A percentile compares a stretch with the other conserved stretches of the same genome.
phyloP scores from a whole-genome alignment of 2,888 invertebrate genomes.

The Metacarcinus magister region DNA sequence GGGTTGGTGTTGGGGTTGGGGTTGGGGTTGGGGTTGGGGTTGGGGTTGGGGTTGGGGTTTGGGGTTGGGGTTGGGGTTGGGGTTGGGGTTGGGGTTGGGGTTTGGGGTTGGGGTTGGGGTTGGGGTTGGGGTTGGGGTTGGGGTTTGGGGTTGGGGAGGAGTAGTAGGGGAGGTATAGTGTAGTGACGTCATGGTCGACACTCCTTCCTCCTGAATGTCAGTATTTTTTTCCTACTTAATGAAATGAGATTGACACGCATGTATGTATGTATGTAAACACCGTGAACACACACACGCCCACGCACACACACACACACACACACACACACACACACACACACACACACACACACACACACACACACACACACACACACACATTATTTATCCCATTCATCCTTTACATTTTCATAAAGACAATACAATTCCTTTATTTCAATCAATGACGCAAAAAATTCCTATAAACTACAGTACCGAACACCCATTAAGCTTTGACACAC shows the following conservation, averaged over 20 bases:
- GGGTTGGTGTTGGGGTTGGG: no score
- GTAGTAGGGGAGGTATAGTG: background rate
- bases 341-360: no score
- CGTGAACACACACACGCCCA: background rate
- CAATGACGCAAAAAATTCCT: no score
- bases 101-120: no score
- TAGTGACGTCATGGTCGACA: background rate
- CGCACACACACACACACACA: background rate
- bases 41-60: no score
- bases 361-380: background rate
- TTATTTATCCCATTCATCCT: background rate
- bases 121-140: no score
- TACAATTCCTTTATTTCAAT: background rate
- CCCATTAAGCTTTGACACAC: background rate
- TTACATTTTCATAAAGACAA: background rate
- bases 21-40: no score
- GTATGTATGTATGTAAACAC: conserved; percentile 28
- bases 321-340: background rate
- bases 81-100: no score
- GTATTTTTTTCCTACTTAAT: background rate
- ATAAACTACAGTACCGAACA: background rate
- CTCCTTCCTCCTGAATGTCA: background rate
- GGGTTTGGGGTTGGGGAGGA: background rate
- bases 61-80: no score
- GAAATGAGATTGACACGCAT: background rate